Percentiles rank a stretch among this genome's conserved stretches.
Evolutionary conservation across 92 coral and sea anemone genomes (phyloP).

Genomic region (Bergia puertoricense): DNA sequence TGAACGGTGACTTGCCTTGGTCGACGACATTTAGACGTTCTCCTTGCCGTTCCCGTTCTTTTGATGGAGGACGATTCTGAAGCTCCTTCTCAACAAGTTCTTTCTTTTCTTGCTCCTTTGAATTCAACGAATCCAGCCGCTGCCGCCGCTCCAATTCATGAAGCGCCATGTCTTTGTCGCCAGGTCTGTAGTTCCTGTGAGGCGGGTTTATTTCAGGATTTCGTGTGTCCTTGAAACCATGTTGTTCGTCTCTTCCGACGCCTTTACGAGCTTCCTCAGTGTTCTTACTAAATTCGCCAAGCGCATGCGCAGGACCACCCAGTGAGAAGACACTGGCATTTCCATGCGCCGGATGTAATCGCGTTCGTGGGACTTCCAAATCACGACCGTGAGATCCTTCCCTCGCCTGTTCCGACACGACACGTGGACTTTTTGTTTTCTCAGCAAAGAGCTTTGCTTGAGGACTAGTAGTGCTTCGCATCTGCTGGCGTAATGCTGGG

Average conservation of each 20-base stretch:
- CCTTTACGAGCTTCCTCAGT: constrained; percentile 61
- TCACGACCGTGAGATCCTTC: constrained; percentile 43
- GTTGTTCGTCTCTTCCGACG: constrained; percentile 56
- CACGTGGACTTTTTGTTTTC: constrained; percentile 34
- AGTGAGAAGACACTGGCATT: constrained; percentile 65
- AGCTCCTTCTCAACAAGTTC: constrained; percentile 30
- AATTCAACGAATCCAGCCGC: constrained; percentile 62
- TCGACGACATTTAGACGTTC: constrained; percentile 20
- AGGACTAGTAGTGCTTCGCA: constrained; percentile 54
- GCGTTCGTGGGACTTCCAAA: constrained; percentile 39
- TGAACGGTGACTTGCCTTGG: constrained; percentile 37
- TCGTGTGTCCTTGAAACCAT: constrained; percentile 21
- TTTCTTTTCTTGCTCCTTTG: constrained; percentile 77
- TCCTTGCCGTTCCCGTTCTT: constrained; percentile 29
- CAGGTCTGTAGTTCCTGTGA: constrained; percentile 10
- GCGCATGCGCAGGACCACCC: constrained; percentile 53
- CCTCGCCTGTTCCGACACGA: constrained; percentile 35
- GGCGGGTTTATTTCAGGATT: constrained; percentile 11
- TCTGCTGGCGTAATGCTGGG: constrained; percentile 48
- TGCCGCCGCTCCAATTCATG: constrained; percentile 60
- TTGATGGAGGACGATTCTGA: constrained; percentile 31
- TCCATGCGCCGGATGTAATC: constrained; percentile 65
- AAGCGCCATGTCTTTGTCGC: constrained; percentile 63
- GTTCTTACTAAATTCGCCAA: constrained; percentile 63
- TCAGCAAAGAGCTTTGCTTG: constrained; percentile 66